Evolutionary conservation across 2,797 vertebrate species (phyloP).

Genomic region (Lepilemur septentrionalis): DNA sequence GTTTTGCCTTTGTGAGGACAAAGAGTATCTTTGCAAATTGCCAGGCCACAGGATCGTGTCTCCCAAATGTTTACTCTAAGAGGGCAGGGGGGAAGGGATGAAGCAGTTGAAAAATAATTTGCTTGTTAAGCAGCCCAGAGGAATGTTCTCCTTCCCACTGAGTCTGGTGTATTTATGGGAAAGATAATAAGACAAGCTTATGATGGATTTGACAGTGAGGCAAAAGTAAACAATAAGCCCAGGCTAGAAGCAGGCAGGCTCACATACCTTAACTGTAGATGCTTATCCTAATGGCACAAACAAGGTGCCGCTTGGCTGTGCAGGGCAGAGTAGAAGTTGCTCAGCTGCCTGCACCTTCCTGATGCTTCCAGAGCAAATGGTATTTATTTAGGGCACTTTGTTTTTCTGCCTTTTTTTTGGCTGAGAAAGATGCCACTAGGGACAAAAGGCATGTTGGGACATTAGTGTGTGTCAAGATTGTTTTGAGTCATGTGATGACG

Average conservation of each 20-base stretch:
- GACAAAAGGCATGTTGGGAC: conserved; percentile 11
- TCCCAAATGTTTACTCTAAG: conserved; percentile 63
- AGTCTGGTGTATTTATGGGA: conserved; percentile 41
- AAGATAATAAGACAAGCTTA: conserved; percentile 53
- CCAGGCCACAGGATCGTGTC: not conserved
- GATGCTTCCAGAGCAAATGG: not conserved
- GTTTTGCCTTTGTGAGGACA: conserved; percentile 75
- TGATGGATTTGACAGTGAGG: conserved; percentile 50
- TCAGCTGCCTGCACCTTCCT: conserved; percentile 8
- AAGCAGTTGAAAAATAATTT: conserved; percentile 65
- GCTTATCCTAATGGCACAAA: conserved; percentile 15
- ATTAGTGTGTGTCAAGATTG: not conserved
- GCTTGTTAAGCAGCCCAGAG: conserved; percentile 60
- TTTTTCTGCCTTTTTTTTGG: not conserved
- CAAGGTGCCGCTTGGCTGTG: not conserved
- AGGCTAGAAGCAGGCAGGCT: conserved; percentile 35
- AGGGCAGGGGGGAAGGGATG: not conserved
- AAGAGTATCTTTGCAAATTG: conserved; percentile 45
- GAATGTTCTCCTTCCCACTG: conserved; percentile 65
- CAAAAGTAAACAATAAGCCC: conserved; percentile 66
- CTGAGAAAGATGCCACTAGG: not conserved
- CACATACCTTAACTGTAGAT: not conserved
- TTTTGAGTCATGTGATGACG: not conserved
- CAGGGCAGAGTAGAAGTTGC: not conserved
- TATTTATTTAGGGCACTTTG: not conserved